Conservation (phyloP, 2,888 invertebrate species). For the Iphiclides podalirius region DNA sequence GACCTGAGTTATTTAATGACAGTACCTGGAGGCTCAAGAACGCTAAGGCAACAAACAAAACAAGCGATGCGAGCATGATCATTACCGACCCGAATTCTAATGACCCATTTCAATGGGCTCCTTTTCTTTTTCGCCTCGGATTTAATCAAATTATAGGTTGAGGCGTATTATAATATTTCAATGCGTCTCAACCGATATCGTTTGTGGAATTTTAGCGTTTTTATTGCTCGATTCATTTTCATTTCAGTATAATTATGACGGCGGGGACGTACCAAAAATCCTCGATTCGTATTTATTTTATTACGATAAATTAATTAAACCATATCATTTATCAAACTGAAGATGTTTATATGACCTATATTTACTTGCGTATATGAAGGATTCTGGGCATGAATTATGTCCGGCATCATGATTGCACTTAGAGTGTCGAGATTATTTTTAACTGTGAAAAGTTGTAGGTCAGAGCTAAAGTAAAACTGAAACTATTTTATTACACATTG, state of each 20-base stretch:
- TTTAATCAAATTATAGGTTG: constrained; percentile 80
- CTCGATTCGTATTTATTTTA: constrained; percentile 27
- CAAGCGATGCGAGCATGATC: constrained; percentile 59
- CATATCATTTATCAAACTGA: background rate
- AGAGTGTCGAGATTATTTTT: too few species aligned
- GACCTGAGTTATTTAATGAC: constrained; percentile 45
- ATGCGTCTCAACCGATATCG: constrained; percentile 69
- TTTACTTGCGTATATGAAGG: background rate
- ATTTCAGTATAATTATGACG: constrained; percentile 64
- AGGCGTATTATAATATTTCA: constrained; percentile 77
- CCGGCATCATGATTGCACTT: too few species aligned
- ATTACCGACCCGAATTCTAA: constrained; percentile 76
- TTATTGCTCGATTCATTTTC: constrained; percentile 71
- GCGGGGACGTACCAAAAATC: constrained; percentile 62
- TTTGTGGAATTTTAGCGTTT: constrained; percentile 73
- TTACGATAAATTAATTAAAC: constrained; percentile 25
- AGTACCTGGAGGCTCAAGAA: constrained; percentile 49
- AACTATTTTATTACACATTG: too few species aligned
- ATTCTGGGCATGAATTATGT: too few species aligned
- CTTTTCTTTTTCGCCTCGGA: constrained; percentile 69
- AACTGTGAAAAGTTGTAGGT: too few species aligned
- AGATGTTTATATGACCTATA: background rate
- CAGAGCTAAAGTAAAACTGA: too few species aligned
- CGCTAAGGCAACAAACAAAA: constrained; percentile 69
- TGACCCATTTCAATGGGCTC: constrained; percentile 69